A percentile compares a stretch with the other conserved stretches of the same genome.
phyloP scores from a whole-genome alignment of 2,888 invertebrate genomes.

The Rotaria magnacalcarata region DNA sequence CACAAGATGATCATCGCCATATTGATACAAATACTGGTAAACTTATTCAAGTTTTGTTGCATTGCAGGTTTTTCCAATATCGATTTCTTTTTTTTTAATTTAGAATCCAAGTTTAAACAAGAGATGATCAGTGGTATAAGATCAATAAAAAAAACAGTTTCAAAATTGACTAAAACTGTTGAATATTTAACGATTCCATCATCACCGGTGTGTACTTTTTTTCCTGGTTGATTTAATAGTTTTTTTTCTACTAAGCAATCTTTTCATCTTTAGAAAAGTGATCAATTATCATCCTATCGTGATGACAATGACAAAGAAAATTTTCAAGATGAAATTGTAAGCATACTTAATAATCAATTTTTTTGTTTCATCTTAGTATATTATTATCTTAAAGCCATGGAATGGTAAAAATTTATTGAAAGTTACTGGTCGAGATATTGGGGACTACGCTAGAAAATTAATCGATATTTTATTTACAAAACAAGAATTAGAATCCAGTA shows the following conservation, averaged over 20 bases:
- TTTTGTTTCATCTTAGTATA: background rate
- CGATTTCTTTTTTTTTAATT: too few relatives aligned
- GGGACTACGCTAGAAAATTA: background rate
- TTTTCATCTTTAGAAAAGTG: background rate
- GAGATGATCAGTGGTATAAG: too few relatives aligned
- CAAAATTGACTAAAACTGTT: too few relatives aligned
- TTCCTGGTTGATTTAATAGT: too few relatives aligned
- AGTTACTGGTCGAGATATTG: background rate
- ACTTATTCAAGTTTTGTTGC: too few relatives aligned
- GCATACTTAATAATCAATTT: background rate
- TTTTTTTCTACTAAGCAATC: background rate
- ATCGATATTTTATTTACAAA: background rate
- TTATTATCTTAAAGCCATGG: background rate
- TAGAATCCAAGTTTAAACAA: too few relatives aligned
- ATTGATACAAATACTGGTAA: too few relatives aligned
- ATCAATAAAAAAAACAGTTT: too few relatives aligned
- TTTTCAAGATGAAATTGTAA: background rate
- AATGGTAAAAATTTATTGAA: constrained; percentile 1
- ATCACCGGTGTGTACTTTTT: too few relatives aligned
- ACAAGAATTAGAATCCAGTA: background rate
- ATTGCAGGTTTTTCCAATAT: too few relatives aligned
- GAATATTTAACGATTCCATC: too few relatives aligned
- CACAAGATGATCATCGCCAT: too few relatives aligned
- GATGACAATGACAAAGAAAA: background rate
- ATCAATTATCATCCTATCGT: background rate